These are phyloP conservation scores for Aricia artaxerxes DNA, from an alignment of 2,888 invertebrate species.

Conservation along the genomic window DNA sequence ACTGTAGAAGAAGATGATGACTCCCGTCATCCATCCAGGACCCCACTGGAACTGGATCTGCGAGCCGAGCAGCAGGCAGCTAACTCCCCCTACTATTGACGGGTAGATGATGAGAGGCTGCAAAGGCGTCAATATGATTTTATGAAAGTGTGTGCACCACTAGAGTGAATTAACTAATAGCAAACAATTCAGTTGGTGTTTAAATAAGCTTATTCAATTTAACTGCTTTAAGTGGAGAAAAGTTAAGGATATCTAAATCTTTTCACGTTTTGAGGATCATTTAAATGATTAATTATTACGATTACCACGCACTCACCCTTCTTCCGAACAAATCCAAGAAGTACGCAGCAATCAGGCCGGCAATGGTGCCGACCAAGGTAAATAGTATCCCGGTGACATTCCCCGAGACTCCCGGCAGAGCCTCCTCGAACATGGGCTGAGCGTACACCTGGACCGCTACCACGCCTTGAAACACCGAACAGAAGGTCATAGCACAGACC, in stretches of 20 bases:
- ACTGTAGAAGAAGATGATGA: slow-evolving; percentile 53
- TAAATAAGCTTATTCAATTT: background rate
- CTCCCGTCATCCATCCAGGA: slow-evolving; percentile 53
- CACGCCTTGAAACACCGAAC: slow-evolving; percentile 25
- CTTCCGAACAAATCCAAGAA: slow-evolving; percentile 36
- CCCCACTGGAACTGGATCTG: slow-evolving; percentile 59
- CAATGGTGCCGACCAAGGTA: slow-evolving; percentile 20
- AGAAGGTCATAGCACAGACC: background rate
- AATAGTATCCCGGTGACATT: slow-evolving; percentile 36
- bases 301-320: slow-evolving; percentile 29
- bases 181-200: background rate
- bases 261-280: no score
- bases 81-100: slow-evolving; percentile 46
- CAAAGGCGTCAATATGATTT: slow-evolving; percentile 32
- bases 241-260: no score
- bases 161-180: no score
- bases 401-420: slow-evolving; percentile 38
- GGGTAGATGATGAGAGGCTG: slow-evolving; percentile 55
- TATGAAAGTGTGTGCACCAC: background rate
- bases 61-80: slow-evolving; percentile 54
- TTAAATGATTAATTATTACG: no score
- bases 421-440: slow-evolving; percentile 53
- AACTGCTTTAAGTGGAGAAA: background rate
- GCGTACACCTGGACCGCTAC: slow-evolving; percentile 59
- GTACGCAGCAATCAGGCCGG: slow-evolving; percentile 31